Conservation (phyloP, 2,888 invertebrate species). For the Lasioglossum morio region DNA sequence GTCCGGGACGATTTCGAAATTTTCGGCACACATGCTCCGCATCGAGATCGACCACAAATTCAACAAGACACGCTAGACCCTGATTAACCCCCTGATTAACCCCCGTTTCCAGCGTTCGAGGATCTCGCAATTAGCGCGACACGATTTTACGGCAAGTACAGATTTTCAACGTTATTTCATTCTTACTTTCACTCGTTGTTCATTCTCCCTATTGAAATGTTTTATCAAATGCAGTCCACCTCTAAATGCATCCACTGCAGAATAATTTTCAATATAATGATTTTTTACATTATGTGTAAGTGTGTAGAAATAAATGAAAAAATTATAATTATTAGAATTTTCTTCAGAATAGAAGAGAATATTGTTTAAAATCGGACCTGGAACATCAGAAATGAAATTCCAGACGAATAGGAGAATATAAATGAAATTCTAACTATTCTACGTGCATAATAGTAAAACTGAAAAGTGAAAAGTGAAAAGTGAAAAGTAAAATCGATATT, state of each 20-base stretch:
- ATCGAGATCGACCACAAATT: background rate
- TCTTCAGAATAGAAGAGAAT: no score
- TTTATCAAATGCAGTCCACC: no score
- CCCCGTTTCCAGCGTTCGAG: background rate
- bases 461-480: background rate
- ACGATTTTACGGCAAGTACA: background rate
- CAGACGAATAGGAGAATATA: background rate
- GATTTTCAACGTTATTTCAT: background rate
- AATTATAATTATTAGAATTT: no score
- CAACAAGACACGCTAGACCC: background rate
- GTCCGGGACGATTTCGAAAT: constrained; percentile 58
- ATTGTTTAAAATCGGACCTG: no score
- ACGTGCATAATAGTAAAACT: background rate
- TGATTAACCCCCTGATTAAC: background rate
- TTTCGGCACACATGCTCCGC: constrained; percentile 36
- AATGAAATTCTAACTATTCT: background rate
- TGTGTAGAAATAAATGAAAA: no score
- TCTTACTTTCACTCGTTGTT: background rate
- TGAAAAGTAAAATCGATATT: background rate
- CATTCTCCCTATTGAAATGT: no score
- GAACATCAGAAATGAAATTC: background rate
- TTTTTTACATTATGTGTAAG: no score
- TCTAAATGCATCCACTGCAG: no score
- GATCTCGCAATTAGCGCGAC: background rate
- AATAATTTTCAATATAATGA: no score